Base-by-base conservation (phyloP, 2,113 vertebrate species). In the Triplophysa dalaica region DNA sequence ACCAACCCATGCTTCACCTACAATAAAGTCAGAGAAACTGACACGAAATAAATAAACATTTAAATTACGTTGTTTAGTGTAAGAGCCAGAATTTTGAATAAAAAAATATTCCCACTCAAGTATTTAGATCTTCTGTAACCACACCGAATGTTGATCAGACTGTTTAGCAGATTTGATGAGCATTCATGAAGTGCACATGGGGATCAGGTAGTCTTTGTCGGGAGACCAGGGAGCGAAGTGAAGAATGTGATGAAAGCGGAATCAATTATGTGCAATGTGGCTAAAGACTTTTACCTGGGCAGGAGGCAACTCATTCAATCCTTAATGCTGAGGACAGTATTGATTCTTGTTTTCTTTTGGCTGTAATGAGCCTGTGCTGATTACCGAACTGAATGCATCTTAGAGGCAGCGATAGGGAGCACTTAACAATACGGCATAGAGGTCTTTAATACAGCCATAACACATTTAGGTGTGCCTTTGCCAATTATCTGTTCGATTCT, bases 241-340 rank as follows among this genome's bases (percentile, higher is more conserved):
- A 67, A 81, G 79, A 79, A 84, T 52, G 70, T 41, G 80, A 84
- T 84, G 76, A 81, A 82, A 82, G 62, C 70, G 70, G 41, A 75
- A 84, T 84, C 76, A 56, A 84, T 84, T 79, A 62, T 56, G 1
- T 60, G 68, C 56, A 48, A 68, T 38, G 65, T 79, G 79, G 79
- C 75, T 79, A 76, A 84, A 79, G 80, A 84, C 75, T 75, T 81
- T 52, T 61, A 67, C 48, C 70, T 68, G 43, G 65, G 65, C 67
- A 62, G 80, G 60, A 66, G 76, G 80, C 19, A 50, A 60, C 62
- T 75, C 65, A 24, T 63, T 33, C 52, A 22, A 73, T 67, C 70
- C 79, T 29, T 17, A 54, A 75, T 41, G 69, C 75, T 19, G 79
- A 60, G n/a, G 22, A 17, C 33, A 45, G 41, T 75, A 84, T 81